Evolutionary conservation across 2,888 invertebrate genomes (phyloP).

Genomic region (Mermis nigrescens): DNA sequence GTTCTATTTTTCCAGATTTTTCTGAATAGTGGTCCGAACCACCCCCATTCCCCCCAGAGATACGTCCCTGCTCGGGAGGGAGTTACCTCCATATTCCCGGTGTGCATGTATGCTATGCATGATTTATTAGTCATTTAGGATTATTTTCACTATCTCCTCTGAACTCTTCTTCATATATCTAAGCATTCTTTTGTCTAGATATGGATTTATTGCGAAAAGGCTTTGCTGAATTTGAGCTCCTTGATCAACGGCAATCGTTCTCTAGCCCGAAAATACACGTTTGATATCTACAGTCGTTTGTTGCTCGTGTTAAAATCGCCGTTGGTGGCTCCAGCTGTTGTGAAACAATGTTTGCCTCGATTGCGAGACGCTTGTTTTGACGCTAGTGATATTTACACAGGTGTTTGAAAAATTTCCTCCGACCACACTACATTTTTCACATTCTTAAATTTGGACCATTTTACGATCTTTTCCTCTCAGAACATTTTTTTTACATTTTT

Average conservation of each 20-base stretch:
- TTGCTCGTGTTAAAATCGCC: constrained; percentile 7
- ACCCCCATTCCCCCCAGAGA: too few relatives aligned
- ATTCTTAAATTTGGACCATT: neutral
- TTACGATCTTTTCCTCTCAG: neutral
- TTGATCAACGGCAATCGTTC: constrained; percentile 2
- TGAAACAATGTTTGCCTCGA: neutral
- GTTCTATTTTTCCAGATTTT: too few relatives aligned
- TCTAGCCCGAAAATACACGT: neutral
- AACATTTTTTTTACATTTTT: neutral
- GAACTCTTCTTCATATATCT: neutral
- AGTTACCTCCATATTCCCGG: too few relatives aligned
- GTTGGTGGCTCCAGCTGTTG: constrained; percentile 3
- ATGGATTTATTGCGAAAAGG: neutral
- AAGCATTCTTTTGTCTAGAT: neutral
- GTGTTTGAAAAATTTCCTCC: too few relatives aligned
- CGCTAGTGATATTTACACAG: neutral
- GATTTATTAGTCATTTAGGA: too few relatives aligned
- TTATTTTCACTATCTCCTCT: too few relatives aligned
- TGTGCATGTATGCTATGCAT: too few relatives aligned
- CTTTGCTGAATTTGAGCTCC: neutral
- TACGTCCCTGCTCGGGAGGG: too few relatives aligned
- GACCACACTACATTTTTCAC: too few relatives aligned
- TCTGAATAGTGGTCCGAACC: too few relatives aligned
- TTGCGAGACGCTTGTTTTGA: constrained; percentile 1
- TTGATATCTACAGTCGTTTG: neutral